Conservation (phyloP, 2,797 vertebrate species). For the Neosilurus hyrtlii region DNA sequence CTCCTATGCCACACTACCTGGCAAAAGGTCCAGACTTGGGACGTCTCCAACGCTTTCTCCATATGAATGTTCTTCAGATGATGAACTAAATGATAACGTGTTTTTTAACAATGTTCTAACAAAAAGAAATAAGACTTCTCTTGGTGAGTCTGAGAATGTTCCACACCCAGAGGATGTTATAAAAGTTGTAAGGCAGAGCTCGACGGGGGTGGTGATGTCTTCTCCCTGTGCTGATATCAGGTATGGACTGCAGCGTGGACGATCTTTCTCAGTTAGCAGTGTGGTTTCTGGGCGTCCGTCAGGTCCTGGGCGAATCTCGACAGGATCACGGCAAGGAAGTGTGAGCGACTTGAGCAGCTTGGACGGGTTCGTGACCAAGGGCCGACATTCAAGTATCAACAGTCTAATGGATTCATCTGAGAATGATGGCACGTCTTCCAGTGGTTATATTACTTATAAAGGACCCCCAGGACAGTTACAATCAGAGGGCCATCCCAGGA, state of each 20-base stretch:
- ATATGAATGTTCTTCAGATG: constrained; percentile 63
- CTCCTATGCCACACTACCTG: constrained; percentile 52
- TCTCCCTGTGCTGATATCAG: constrained; percentile 72
- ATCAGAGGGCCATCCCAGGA: constrained; percentile 43
- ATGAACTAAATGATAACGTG: constrained; percentile 64
- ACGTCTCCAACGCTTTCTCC: constrained; percentile 66
- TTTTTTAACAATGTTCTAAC: constrained; percentile 68
- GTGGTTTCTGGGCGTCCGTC: constrained; percentile 71
- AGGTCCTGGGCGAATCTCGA: constrained; percentile 74
- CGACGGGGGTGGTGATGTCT: constrained; percentile 33
- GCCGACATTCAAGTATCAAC: constrained; percentile 24
- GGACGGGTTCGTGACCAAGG: constrained; percentile 34
- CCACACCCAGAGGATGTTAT: constrained; percentile 40
- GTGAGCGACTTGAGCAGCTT: constrained; percentile 64
- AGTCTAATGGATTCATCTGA: constrained; percentile 33
- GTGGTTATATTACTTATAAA: constrained; percentile 34
- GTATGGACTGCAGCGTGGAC: constrained; percentile 72
- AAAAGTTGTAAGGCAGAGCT: constrained; percentile 41
- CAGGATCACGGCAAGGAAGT: constrained; percentile 68
- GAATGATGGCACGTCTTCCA: constrained; percentile 16
- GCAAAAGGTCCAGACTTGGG: constrained; percentile 55
- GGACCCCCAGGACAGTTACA: background rate
- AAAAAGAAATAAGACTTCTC: constrained; percentile 58
- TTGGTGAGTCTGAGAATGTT: constrained; percentile 59
- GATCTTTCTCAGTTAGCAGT: constrained; percentile 72